Base-by-base conservation (phyloP, 2,888 invertebrate species). In the Globia sparganii region DNA sequence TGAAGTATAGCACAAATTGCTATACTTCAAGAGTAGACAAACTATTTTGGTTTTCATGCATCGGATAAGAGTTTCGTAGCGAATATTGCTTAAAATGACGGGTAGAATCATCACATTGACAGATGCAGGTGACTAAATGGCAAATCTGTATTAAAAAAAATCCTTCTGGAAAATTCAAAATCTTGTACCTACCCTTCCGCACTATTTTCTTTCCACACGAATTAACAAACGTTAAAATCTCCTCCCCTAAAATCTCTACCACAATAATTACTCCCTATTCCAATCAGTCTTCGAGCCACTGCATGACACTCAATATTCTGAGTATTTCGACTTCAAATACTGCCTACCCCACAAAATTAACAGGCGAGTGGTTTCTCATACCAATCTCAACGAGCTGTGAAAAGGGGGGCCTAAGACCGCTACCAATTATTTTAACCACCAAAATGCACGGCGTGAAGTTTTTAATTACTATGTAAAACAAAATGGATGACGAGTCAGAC, bases 401-500 rank as follows among this genome's bases (percentile, higher is more conserved):
- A 67, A 71, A 75, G 58, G 75, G 84, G 80, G 73, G 11, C 3
- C 21, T 46, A 62, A 71, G 53, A 69, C 58, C 49, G 21, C 67
- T 28, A 56, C 71, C 78, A 80, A 83, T 81, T 86, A 79, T 64
- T 74, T 80, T 37, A 64, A 73, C 72, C 72, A 59, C 74, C 62
- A 21, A 74, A 85, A 66, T 46, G 70, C 56, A 64, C 43, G 9
- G 72, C 70, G 72, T 83, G 71, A 75, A 62, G 28, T 37, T 83
- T 86, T 80, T 88, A 86, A 84, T 86, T 81, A 61, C 78, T 82
- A 80, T 79, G 78, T 70, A 75, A 87, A 85, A 65, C 34, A 34
- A 4, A 34, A 53, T 46, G 1, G 13, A 5, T 56, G 53, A n/a
- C 21, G 53, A 46, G n/a, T 25, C 46, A 58, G 18, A 46, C 8